Evolutionary conservation across 2,797 vertebrate species (phyloP), one percentile per base, ranked within the genome.

Genomic region (Artibeus jamaicensis): DNA sequence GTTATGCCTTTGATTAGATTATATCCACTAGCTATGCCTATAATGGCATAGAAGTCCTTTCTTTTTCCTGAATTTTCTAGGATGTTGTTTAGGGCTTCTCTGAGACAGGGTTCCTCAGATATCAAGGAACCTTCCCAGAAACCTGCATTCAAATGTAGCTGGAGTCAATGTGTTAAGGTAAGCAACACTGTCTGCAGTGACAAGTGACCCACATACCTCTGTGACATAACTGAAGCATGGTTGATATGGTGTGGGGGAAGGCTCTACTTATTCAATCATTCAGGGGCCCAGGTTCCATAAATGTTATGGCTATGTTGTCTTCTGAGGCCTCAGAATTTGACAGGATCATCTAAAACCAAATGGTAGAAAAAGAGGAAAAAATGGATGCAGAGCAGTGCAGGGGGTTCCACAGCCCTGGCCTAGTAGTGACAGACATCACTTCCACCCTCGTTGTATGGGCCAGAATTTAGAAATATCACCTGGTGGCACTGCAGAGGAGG

Each of bases 1-100:
- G 55, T 86, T 95, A 82, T 68, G 91, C 37, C 86, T 96, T 93
- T 93, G 89, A 91, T 97, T 94, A 89, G 94, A 92, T 96, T 93
- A 77, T 89, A 48, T 94, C 59, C 32, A 85, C 86, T 93, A 70
- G 48, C 53, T 93, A 34, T 79, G 84, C 81, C 39, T 95, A 3
- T 89, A 84, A 93, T 9, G 44, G 14, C 68, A 86, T 37, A 74
- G 22, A 96, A 93, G 48, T 71, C n/a, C 91, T 92, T 93, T 59
- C 48, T 87, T 83, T 86, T 91, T 39, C 18, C 39, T 71, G 44
- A 68, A 65, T 94, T 91, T 73, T 91, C 67, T 79, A 92, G 71
- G 37, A 50, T 68, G 53, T 50, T 48, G 22, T 19, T 16, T 55
- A 76, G 46, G 81, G 59, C 73, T 91, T 85, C 26, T 93, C 67